phyloP scores from a whole-genome alignment of 2,797 vertebrate genomes.

The Oceanodroma leucorhoa region DNA sequence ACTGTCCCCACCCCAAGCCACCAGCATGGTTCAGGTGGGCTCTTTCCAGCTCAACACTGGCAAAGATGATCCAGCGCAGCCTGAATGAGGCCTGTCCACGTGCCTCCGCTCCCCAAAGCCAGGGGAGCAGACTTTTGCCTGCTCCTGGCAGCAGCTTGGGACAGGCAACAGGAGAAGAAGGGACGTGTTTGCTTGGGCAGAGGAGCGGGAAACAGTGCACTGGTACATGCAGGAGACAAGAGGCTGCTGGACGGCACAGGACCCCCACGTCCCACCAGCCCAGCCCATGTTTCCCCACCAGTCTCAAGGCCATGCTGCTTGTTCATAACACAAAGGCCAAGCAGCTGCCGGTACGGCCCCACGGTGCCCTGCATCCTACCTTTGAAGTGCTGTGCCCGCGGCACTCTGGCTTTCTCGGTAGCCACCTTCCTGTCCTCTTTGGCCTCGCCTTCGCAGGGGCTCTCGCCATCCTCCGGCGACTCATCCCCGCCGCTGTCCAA shows the following conservation, averaged over 20 bases:
- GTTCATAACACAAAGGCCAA: background rate
- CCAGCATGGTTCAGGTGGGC: background rate
- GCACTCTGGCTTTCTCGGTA: background rate
- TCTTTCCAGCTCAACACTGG: background rate
- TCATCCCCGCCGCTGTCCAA: background rate
- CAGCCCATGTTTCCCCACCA: fast-evolving
- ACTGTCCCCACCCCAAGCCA: background rate
- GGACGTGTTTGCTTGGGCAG: fast-evolving
- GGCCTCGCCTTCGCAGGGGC: background rate
- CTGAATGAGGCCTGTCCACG: fast-evolving
- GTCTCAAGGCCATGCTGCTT: background rate
- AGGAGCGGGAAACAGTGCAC: background rate
- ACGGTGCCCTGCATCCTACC: slow-evolving; percentile 53
- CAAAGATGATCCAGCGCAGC: background rate
- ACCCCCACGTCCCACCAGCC: background rate
- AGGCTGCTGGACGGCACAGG: background rate
- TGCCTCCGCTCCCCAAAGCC: background rate
- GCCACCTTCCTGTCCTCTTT: background rate
- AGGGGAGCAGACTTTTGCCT: background rate
- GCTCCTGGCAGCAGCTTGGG: background rate
- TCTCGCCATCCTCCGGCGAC: background rate
- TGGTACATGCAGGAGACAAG: background rate
- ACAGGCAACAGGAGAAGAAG: background rate
- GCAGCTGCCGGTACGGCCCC: background rate
- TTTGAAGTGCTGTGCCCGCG: slow-evolving; percentile 66